These are phyloP conservation scores for Pogonocherus hispidulus DNA, from an alignment of 2,888 invertebrate species.

Conservation along the genomic window DNA sequence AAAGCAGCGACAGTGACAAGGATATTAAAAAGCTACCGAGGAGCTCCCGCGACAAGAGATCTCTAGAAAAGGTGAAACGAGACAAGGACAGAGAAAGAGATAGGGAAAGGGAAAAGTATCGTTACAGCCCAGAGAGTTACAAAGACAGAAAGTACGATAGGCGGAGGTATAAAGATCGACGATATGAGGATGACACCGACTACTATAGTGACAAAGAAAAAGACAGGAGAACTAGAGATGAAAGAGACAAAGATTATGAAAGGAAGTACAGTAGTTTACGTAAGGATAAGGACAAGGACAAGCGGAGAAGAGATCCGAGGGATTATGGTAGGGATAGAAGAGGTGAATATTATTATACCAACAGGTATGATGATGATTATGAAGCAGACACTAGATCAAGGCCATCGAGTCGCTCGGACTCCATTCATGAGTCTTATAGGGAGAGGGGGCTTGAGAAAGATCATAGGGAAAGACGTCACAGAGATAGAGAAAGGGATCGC, in stretches of 20 bases:
- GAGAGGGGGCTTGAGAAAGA: slow-evolving; percentile 64
- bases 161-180: slow-evolving; percentile 59
- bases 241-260: slow-evolving; percentile 65
- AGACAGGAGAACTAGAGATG: slow-evolving; percentile 67
- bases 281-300: slow-evolving; percentile 66
- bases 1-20: slow-evolving; percentile 63
- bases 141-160: slow-evolving; percentile 58
- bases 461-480: slow-evolving; percentile 58
- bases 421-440: slow-evolving; percentile 65
- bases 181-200: slow-evolving; percentile 79
- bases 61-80: slow-evolving; percentile 42
- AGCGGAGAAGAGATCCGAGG: slow-evolving; percentile 63
- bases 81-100: slow-evolving; percentile 52
- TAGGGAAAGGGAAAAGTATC: slow-evolving; percentile 49
- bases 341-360: slow-evolving; percentile 53
- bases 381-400: slow-evolving; percentile 59
- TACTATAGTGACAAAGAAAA: slow-evolving; percentile 78
- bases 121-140: slow-evolving; percentile 43
- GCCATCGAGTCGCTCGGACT: slow-evolving; percentile 67
- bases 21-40: slow-evolving; percentile 52
- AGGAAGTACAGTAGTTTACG: slow-evolving; percentile 64
- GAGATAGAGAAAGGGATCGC: slow-evolving; percentile 59
- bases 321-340: slow-evolving; percentile 61
- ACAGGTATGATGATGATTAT: slow-evolving; percentile 64
- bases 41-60: slow-evolving; percentile 46